Percentiles rank a stretch among this genome's conserved stretches.
Conservation (phyloP, 2,113 vertebrate species). For the Formicarius rufipectus region DNA sequence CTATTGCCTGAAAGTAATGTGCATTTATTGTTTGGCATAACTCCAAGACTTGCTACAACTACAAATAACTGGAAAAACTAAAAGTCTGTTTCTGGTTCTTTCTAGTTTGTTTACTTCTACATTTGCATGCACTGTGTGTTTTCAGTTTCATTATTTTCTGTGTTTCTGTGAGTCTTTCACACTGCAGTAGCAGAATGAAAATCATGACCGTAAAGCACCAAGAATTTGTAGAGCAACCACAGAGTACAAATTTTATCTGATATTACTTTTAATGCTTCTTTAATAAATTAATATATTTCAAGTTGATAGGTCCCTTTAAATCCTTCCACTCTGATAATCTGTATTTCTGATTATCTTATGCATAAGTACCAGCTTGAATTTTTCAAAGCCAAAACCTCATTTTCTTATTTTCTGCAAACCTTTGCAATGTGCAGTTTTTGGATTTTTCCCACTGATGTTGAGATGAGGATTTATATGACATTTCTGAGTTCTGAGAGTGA, state of each 20-base stretch:
- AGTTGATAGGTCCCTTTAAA: neutral
- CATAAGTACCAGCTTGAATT: neutral
- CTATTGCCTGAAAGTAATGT: neutral
- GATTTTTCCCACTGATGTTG: neutral
- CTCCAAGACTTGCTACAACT: neutral
- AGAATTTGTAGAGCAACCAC: neutral
- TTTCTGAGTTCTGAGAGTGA: slow-evolving; percentile 17
- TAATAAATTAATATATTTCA: neutral
- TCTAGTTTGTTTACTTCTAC: neutral
- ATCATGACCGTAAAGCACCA: neutral
- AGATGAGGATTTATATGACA: slow-evolving; percentile 23
- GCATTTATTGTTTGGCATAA: neutral
- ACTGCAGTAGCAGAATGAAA: neutral
- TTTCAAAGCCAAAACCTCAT: slow-evolving; percentile 31
- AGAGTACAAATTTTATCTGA: neutral
- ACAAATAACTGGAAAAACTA: neutral
- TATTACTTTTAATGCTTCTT: neutral
- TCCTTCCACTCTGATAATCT: neutral
- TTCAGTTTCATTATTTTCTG: neutral
- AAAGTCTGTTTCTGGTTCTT: neutral
- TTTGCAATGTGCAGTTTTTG: neutral
- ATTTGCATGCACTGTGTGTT: neutral
- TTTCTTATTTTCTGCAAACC: slow-evolving; percentile 20
- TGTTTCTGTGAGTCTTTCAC: neutral
- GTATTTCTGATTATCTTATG: slow-evolving; percentile 13